Evolutionary conservation across 2,888 invertebrate genomes (phyloP), one percentile per base, ranked within the genome.

Genomic region (Hypolimnas misippus): DNA sequence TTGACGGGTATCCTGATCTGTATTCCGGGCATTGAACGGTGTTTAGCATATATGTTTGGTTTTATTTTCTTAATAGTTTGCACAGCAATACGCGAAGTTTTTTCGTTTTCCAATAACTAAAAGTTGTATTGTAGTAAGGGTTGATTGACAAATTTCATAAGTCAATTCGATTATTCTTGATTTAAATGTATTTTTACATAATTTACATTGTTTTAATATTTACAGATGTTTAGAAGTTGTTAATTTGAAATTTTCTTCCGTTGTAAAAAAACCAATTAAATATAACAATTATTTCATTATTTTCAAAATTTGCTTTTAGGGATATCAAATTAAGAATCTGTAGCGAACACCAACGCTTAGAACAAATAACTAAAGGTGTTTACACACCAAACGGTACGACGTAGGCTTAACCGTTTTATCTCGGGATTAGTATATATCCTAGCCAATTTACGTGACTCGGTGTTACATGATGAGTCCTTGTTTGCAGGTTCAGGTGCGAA

Each of bases 361-460:
- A 83, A 75, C 81, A 80, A 84, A 85, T 35, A 60, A 14, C 33
- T 87, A 86, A 89, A 86, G 84, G 81, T 77, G 82, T 81, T 84
- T 86, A 82, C 84, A 84, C 79, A 83, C 77, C 81, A 83, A 79
- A 81, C 81, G 83, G 79, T 82, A 83, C 79, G 79, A 77, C 81
- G 81, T 76, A 75, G 78, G 85, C 84, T 87, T 85, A 84, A 83
- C 75, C 84, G 80, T 87, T 88, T 87, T 86, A 88, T 85, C 87
- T 86, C 72, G 70, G 88, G 87, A 86, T 89, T 87, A 88, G 81
- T 86, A 83, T 80, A 84, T 80, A 86, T 84, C 82, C 79, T 77
- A 80, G 81, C 88, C 88, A 89, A 89, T 87, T 89, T 88, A 86
- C 86, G 86, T 82, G 86, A 84, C 82, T 87, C 79, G 73, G 77